phyloP scores from a whole-genome alignment of 2,888 invertebrate species.

The Creontiades dilutus region DNA sequence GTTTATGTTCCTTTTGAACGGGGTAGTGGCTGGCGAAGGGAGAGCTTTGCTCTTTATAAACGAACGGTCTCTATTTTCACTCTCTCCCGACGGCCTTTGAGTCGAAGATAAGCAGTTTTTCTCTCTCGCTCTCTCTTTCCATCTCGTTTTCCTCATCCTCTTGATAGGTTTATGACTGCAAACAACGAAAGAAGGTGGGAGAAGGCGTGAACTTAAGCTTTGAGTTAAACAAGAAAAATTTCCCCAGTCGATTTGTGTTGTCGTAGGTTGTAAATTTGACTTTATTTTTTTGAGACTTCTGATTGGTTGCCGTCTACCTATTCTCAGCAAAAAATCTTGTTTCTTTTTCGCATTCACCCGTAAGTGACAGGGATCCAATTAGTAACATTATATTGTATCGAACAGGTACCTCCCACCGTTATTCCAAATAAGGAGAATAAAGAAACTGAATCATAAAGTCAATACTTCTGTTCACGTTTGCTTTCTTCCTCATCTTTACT shows the following conservation, averaged over 20 bases:
- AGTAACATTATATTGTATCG: no score
- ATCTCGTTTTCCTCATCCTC: neutral
- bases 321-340: no score
- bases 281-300: no score
- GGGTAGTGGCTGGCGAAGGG: neutral
- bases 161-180: neutral
- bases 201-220: neutral
- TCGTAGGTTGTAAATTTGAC: neutral
- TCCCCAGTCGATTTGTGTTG: neutral
- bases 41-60: conserved; percentile 3
- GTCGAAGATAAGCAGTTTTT: conserved; percentile 28
- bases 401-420: no score
- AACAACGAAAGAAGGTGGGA: neutral
- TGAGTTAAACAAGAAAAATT: neutral
- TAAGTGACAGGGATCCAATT: no score
- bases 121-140: neutral
- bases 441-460: no score
- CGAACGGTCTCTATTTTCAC: conserved; percentile 15
- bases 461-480: no score
- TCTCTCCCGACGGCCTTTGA: conserved; percentile 22
- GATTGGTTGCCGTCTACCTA: no score
- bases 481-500: no score
- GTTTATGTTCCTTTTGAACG: conserved; percentile 22
- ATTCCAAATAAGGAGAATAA: no score
- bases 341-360: no score